Base-by-base conservation (phyloP, 2,888 invertebrate species). In the Aphidoletes aphidimyza region DNA sequence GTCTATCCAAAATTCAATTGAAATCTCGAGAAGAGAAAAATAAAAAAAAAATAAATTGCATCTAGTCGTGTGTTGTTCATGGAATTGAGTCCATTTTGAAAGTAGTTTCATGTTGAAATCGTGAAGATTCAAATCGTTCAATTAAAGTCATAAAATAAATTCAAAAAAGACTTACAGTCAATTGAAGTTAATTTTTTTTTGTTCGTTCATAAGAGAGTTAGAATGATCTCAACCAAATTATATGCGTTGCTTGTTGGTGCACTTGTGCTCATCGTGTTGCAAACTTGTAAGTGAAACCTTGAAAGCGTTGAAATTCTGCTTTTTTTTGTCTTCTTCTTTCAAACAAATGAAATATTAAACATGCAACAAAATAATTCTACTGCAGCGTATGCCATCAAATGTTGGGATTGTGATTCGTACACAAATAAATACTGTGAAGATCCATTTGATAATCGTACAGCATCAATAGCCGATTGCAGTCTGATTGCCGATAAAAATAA, bases 281-380 rank as follows among this genome's bases (percentile, higher is more conserved):
- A 54, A 54, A 54, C 22, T 54, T 54, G 54, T 54, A 54, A 54
- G 54, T 54, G 26, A 54, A 54, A 26, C 26, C 54, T 54, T 54
- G 54, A 26, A 54, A 54, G 17, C 17, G n/a, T n/a, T n/a, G n/a
- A n/a, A 49, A 49, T 19, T 54, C 8, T 54, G 6, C 8, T 54
- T 26, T 26, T 22, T n/a, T 49, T 19, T 19, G 6, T 42, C n/a
- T n/a, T n/a, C n/a, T n/a, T n/a, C n/a, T n/a, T n/a, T n/a, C n/a
- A n/a, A n/a, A n/a, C 8, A 42, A 42, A 42, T 47, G 17, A 47
- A 54, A 19, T 54, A 54, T 22, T 54, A 54, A 54, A 22, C n/a
- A n/a, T n/a, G n/a, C n/a, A n/a, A n/a, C n/a, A 26, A 54, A 54
- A 6, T 2, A n/a, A 54, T 54, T 26, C 11, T 26, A 11, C 3